A percentile compares a stretch with the other conserved stretches of the same genome.
These are phyloP conservation scores for Chelon labrosus DNA, from an alignment of 2,797 vertebrate species.

Conservation along the genomic window DNA sequence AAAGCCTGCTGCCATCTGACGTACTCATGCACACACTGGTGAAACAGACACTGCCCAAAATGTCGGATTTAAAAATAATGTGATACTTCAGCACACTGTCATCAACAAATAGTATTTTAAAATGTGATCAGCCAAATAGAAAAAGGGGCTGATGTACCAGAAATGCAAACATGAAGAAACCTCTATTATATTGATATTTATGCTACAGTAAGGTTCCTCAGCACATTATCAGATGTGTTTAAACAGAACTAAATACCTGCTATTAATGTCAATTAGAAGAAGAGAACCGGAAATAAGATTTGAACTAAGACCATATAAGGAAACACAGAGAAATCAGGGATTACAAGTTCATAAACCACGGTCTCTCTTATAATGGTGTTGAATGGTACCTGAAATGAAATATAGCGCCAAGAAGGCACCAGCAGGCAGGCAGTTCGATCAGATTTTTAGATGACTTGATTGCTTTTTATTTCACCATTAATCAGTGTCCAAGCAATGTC, in stretches of 20 bases:
- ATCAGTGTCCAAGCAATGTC: conserved; percentile 14
- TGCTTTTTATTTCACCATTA: conserved; percentile 29
- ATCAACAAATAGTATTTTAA: too few species aligned
- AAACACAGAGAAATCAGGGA: conserved; percentile 12
- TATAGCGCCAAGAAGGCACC: neutral
- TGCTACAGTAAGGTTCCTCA: neutral
- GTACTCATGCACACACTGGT: too few species aligned
- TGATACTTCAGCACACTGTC: too few species aligned
- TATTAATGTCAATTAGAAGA: neutral
- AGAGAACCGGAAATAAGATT: neutral
- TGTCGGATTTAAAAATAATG: too few species aligned
- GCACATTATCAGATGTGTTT: neutral
- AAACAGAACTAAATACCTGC: neutral
- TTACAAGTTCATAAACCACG: conserved; percentile 16
- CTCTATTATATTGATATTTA: too few species aligned
- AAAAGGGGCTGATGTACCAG: too few species aligned
- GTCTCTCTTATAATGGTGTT: conserved; percentile 15
- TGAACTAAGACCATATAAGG: neutral
- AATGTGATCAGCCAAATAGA: too few species aligned
- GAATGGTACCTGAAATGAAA: neutral
- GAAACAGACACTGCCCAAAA: too few species aligned
- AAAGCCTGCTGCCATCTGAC: too few species aligned
- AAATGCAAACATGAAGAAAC: too few species aligned
- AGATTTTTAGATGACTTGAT: conserved; percentile 37
- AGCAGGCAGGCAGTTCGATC: conserved; percentile 1